Conservation (phyloP, 2,797 vertebrate genomes). For the Centropyge bicolor region DNA sequence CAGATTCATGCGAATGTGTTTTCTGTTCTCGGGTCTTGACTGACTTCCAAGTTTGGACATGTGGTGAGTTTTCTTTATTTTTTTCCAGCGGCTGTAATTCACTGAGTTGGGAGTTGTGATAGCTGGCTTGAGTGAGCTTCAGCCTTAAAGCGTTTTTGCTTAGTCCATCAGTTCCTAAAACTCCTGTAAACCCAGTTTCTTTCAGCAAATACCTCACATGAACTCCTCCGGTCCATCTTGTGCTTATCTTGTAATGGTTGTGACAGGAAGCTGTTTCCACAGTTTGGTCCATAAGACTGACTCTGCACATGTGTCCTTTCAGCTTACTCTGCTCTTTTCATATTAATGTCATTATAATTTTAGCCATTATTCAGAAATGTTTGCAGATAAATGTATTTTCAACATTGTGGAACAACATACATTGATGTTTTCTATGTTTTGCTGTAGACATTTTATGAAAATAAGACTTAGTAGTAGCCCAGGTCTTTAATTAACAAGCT, state of each 20-base stretch:
- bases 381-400: neutral
- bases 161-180: slow-evolving; percentile 13
- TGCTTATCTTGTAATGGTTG: neutral
- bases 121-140: neutral
- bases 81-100: neutral
- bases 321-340: neutral
- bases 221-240: neutral
- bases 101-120: neutral
- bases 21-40: neutral
- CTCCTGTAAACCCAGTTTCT: slow-evolving; percentile 4
- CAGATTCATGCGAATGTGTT: neutral
- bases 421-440: neutral
- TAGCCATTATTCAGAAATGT: neutral
- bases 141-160: neutral
- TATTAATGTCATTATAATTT: neutral
- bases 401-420: neutral
- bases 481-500: neutral
- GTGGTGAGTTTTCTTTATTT: neutral
- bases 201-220: neutral
- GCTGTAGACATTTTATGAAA: too few relatives aligned
- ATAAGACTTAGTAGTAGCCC: too few relatives aligned
- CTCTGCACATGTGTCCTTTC: neutral
- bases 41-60: neutral
- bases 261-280: neutral
- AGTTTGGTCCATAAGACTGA: neutral